Conservation (phyloP, 2,797 vertebrate genomes). For the Euthynnus affinis region DNA sequence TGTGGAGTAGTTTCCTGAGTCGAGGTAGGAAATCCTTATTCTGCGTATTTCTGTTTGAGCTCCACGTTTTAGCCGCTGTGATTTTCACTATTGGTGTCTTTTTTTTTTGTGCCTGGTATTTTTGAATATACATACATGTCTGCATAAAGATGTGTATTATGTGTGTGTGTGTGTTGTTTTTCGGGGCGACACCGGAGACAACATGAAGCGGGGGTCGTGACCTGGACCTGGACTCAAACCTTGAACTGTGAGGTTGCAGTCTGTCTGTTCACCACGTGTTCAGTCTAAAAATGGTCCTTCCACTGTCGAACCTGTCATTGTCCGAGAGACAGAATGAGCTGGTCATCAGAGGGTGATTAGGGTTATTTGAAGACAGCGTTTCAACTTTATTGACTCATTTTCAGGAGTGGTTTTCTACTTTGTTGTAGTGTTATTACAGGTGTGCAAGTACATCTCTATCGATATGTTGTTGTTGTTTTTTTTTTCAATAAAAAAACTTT, state of each 20-base stretch:
- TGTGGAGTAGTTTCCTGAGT: slow-evolving; percentile 75
- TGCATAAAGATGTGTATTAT: slow-evolving; percentile 1
- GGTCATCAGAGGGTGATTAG: not conserved
- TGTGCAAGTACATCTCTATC: not conserved
- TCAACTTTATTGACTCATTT: not conserved
- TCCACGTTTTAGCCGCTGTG: slow-evolving; percentile 5
- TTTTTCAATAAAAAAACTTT: not conserved
- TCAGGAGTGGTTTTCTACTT: not conserved
- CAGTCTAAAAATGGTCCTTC: slow-evolving; percentile 3
- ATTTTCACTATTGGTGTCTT: not conserved
- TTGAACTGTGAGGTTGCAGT: slow-evolving; percentile 26
- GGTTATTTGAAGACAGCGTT: not conserved
- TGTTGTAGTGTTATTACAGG: not conserved
- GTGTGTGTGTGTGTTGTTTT: slow-evolving; percentile 14
- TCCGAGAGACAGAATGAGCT: slow-evolving; percentile 1
- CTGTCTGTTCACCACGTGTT: not conserved
- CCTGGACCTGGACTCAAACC: slow-evolving; percentile 43
- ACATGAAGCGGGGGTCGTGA: slow-evolving; percentile 25
- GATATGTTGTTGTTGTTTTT: not conserved
- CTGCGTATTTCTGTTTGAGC: slow-evolving; percentile 25
- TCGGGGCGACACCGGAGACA: not conserved
- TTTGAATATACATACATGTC: not conserved
- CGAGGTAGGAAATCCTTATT: slow-evolving; percentile 70
- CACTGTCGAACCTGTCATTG: not conserved
- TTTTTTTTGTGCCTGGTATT: not conserved